These are phyloP conservation scores for Origma solitaria DNA, from an alignment of 2,113 vertebrate genomes.

Conservation along the genomic window DNA sequence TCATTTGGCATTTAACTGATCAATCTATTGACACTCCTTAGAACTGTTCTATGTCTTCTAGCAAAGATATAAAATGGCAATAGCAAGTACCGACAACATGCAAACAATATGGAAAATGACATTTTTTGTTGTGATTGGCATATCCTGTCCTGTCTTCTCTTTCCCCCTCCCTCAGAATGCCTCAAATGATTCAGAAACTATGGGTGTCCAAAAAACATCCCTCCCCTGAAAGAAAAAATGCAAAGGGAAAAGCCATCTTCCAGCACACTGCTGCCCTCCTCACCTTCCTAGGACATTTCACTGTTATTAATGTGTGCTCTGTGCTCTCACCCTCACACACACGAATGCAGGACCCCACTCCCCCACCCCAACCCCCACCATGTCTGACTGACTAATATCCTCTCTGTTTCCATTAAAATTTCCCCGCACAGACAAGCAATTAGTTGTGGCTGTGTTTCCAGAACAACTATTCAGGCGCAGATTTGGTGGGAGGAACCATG, in stretches of 20 bases:
- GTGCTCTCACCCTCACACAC: not conserved
- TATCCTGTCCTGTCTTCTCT: not conserved
- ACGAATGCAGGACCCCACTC: not conserved
- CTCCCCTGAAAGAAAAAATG: not conserved
- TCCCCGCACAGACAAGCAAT: not conserved
- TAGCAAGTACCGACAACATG: not conserved
- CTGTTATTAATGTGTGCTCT: not conserved
- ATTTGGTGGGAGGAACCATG: not conserved
- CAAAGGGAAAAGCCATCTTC: not conserved
- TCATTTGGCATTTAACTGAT: not conserved
- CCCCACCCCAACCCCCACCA: too few relatives aligned
- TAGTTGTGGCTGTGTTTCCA: not conserved
- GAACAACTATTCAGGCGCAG: not conserved
- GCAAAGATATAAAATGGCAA: not conserved
- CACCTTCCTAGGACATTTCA: not conserved
- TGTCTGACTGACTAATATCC: not conserved
- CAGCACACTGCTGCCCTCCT: not conserved
- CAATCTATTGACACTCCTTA: not conserved
- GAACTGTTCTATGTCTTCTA: not conserved
- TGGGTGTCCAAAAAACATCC: not conserved
- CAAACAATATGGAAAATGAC: not conserved
- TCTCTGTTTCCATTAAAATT: not conserved
- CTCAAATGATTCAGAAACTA: not conserved
- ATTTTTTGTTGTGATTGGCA: not conserved
- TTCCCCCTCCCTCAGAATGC: not conserved